Evolutionary conservation across 2,113 vertebrate genomes (phyloP), one percentile per base, ranked within the genome.

Genomic region (Thymallus thymallus): DNA sequence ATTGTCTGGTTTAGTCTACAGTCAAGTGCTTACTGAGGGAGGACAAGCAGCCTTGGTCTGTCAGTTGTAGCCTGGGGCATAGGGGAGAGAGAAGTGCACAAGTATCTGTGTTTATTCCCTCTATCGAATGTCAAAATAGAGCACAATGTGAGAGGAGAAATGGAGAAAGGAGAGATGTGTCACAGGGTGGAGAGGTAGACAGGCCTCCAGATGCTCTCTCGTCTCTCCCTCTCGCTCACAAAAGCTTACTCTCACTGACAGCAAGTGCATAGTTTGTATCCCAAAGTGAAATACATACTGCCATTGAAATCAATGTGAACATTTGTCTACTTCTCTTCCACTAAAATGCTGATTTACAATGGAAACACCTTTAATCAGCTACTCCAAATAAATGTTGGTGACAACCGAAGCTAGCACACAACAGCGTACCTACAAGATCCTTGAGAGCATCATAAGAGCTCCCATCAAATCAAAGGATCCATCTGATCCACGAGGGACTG

Each of bases 181-280:
- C 56, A 60, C 20, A 60, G 56, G 56, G 56, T 22, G n/a, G n/a
- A 29, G 62, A 64, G 60, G 60, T 3, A 61, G 60, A 64, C 62
- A 64, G 14, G 7, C 23, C 24, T 64, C 62, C 23, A 26, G 62
- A 64, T 26, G 23, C 23, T 16, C 62, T 64, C 24, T 64, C 62
- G 9, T 23, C 24, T 29, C 3, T 10, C n/a, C 56, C n/a, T 9
- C n/a, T 22, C 6, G 18, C 56, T 22, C 6, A 7, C 18, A 60
- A 22, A 23, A n/a, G 20, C 51, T 7, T 22, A 60, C 56, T 7
- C 56, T 22, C n/a, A 22, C n/a, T 60, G 18, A 22, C 56, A 60
- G n/a, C 2, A 60, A 5, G n/a, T 60, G n/a, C n/a, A n/a, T 60
- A 16, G 18, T n/a, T 60, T 60, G 56, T 60, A 9, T 60, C 6